Percentiles rank a stretch among this genome's conserved stretches.
phyloP scores from a whole-genome alignment of 2,113 vertebrate genomes.

The Chinchilla lanigera region DNA sequence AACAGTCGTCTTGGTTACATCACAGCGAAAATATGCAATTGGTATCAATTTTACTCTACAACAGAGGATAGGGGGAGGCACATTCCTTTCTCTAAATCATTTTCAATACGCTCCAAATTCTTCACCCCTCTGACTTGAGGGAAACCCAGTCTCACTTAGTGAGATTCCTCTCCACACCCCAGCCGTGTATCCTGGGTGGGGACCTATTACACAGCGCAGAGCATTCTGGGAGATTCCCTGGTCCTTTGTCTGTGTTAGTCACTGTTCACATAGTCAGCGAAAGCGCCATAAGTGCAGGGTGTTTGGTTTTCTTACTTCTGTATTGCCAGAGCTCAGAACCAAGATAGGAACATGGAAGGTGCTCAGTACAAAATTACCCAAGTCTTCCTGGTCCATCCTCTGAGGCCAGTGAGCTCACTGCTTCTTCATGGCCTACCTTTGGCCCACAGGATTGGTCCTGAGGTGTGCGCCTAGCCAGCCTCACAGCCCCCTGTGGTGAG shows the following conservation, averaged over 20 bases:
- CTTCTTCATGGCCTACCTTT: accelerated
- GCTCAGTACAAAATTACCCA: neutral
- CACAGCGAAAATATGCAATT: neutral
- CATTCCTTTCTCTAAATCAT: neutral
- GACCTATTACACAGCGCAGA: neutral
- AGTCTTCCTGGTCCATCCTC: neutral
- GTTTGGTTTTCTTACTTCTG: neutral
- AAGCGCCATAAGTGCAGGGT: neutral
- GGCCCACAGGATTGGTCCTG: neutral
- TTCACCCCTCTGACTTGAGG: neutral
- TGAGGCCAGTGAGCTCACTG: neutral
- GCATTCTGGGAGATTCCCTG: neutral
- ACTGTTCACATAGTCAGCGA: neutral
- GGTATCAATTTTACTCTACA: neutral
- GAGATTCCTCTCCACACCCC: neutral
- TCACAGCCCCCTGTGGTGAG: neutral
- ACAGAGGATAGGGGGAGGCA: neutral
- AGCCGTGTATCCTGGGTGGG: neutral
- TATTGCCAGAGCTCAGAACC: neutral
- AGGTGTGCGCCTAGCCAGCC: neutral
- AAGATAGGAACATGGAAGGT: neutral
- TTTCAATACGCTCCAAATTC: neutral
- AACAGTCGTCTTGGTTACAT: neutral
- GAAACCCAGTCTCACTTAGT: neutral
- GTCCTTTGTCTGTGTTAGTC: neutral